Conservation (phyloP, 1,140 invertebrate genomes). For the Episyrphus balteatus region DNA sequence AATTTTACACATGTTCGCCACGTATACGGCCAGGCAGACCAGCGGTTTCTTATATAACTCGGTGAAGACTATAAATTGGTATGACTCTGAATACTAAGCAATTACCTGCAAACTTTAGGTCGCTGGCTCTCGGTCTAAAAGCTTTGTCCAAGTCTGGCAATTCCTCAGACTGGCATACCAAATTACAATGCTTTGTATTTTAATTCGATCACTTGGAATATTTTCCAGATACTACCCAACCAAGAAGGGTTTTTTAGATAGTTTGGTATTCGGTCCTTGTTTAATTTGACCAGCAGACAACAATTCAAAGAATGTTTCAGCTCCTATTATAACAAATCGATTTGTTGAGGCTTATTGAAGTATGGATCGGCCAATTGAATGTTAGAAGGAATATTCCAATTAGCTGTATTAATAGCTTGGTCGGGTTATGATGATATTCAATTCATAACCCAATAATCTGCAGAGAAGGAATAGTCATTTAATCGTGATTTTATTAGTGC, state of each 20-base stretch:
- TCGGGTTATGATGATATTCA: constrained; percentile 4
- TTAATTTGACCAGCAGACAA: constrained; percentile 11
- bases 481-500: background rate
- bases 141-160: background rate
- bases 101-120: no score
- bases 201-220: background rate
- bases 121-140: no score
- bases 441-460: constrained; percentile 2
- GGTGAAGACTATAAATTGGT: no score
- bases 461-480: background rate
- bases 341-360: constrained; percentile 14
- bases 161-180: background rate
- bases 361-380: constrained; percentile 16
- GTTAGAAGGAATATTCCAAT: constrained; percentile 11
- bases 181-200: background rate
- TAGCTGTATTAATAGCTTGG: background rate
- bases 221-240: constrained; percentile 14
- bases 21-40: no score
- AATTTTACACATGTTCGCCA: no score
- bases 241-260: constrained; percentile 3
- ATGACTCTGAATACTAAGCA: no score
- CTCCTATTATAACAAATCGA: constrained; percentile 22
- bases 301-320: constrained; percentile 19
- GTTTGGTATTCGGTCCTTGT: constrained; percentile 4
- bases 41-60: no score